Percentiles rank a stretch among this genome's conserved stretches.
Conservation (phyloP, 1,140 invertebrate genomes). For the Charaxes varanes region DNA sequence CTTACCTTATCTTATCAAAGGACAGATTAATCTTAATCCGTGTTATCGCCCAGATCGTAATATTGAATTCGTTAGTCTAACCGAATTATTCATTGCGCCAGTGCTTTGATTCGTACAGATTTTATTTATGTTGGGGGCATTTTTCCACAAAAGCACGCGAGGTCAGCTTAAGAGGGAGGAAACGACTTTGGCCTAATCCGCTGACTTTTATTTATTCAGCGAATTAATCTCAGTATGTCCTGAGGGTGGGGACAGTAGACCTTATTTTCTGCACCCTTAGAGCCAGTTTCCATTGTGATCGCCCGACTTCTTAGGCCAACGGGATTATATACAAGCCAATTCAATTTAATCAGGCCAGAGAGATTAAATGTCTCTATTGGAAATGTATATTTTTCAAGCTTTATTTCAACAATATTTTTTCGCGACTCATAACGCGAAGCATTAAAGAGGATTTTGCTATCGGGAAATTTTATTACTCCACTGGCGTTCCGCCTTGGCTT, state of each 20-base stretch:
- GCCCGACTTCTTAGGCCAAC: background rate
- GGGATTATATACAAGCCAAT: slow-evolving; percentile 4
- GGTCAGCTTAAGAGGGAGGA: slow-evolving; percentile 71
- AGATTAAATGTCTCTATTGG: too few species aligned
- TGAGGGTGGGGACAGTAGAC: slow-evolving; percentile 47
- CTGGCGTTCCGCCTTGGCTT: too few species aligned
- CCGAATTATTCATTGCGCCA: slow-evolving; percentile 24
- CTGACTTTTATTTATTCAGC: slow-evolving; percentile 74
- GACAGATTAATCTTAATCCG: too few species aligned
- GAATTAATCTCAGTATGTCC: slow-evolving; percentile 65
- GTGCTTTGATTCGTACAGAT: slow-evolving; percentile 55
- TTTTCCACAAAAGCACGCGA: slow-evolving; percentile 68
- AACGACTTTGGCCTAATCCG: slow-evolving; percentile 71
- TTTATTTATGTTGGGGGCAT: slow-evolving; percentile 66
- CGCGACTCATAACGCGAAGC: too few species aligned
- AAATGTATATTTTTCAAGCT: too few species aligned
- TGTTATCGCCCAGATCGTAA: too few species aligned
- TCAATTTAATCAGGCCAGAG: slow-evolving; percentile 10
- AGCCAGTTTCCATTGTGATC: slow-evolving; percentile 10
- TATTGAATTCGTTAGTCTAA: slow-evolving; percentile 8
- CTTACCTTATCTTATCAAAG: too few species aligned
- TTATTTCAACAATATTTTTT: too few species aligned
- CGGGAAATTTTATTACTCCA: too few species aligned
- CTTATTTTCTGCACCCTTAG: slow-evolving; percentile 55
- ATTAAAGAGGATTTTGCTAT: too few species aligned